Conservation (phyloP, 2,113 vertebrate species). For the Neolamprologus ventralis region DNA sequence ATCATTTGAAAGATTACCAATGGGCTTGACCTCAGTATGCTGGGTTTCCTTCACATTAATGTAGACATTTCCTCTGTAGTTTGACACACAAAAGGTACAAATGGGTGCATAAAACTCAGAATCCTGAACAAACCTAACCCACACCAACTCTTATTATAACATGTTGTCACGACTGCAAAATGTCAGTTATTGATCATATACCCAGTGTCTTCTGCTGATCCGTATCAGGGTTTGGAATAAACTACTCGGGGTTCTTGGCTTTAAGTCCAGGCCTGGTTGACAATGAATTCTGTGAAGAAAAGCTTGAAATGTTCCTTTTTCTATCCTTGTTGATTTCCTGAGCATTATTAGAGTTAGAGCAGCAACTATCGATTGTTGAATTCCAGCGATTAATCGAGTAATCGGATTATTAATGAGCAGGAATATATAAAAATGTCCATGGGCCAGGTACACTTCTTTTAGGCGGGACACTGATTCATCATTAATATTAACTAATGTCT, state of each 20-base stretch:
- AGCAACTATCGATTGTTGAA: neutral
- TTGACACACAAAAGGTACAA: neutral
- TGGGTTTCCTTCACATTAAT: neutral
- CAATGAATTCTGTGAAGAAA: neutral
- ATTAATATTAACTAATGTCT: neutral
- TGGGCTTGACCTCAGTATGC: neutral
- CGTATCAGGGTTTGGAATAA: neutral
- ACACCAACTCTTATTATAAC: neutral
- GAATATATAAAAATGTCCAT: neutral
- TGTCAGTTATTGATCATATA: neutral
- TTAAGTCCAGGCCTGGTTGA: neutral
- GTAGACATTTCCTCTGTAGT: neutral
- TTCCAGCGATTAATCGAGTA: neutral
- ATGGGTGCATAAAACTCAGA: neutral
- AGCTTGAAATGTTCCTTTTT: neutral
- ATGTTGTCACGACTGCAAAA: neutral
- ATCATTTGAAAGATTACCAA: neutral
- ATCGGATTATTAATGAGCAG: neutral
- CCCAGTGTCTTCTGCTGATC: neutral
- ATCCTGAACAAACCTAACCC: neutral
- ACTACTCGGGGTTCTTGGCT: neutral
- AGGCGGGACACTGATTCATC: neutral
- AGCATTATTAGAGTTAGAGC: neutral
- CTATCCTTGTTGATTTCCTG: neutral
- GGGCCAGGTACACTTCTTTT: neutral